phyloP scores from a whole-genome alignment of 2,797 vertebrate species.

The Leuciscus waleckii region DNA sequence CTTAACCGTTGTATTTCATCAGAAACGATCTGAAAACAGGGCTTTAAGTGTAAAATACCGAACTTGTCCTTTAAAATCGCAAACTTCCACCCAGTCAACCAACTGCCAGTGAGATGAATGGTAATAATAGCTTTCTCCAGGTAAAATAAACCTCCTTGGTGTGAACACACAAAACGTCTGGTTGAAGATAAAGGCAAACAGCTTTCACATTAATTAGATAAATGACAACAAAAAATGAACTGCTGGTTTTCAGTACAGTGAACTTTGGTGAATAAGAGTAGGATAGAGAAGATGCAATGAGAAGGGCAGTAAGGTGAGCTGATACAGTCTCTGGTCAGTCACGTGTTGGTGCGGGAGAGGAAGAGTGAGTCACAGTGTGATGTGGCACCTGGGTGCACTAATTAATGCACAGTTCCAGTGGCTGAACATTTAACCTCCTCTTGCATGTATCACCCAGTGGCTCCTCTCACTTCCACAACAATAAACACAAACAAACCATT shows the following conservation, averaged over 20 bases:
- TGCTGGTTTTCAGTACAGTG: not conserved
- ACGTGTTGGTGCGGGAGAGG: slow-evolving; percentile 23
- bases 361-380: slow-evolving; percentile 29
- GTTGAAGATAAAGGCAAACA: not conserved
- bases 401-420: slow-evolving; percentile 62
- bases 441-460: slow-evolving; percentile 57
- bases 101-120: not conserved
- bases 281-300: not conserved
- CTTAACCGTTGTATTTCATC: too few species aligned
- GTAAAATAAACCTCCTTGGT: not conserved
- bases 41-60: too few species aligned
- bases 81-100: not conserved
- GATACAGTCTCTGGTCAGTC: slow-evolving; percentile 30
- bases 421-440: slow-evolving; percentile 62
- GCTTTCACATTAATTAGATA: not conserved
- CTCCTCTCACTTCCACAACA: slow-evolving; percentile 58
- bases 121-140: not conserved
- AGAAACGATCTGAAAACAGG: too few species aligned
- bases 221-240: not conserved
- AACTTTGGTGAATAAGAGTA: not conserved
- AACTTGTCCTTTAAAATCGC: too few species aligned
- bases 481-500: slow-evolving; percentile 67
- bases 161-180: not conserved
- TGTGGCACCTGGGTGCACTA: slow-evolving; percentile 58
- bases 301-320: not conserved